phyloP scores from a whole-genome alignment of 2,113 vertebrate species.

The Equus quagga region DNA sequence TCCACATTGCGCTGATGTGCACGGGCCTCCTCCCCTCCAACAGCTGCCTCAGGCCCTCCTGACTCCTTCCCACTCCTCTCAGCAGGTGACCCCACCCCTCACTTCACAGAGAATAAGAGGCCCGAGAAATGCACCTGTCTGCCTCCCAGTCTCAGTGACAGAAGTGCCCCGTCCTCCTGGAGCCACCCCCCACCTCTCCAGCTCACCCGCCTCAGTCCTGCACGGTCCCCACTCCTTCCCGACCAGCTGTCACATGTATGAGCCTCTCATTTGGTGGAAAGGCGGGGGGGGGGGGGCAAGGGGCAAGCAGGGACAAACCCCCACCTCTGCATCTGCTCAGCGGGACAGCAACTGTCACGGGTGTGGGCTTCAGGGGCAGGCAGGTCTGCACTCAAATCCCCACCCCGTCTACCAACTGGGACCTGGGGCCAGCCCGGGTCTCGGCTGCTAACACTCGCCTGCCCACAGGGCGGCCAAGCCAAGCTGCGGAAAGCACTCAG shows the following conservation, averaged over 20 bases:
- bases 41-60: no score
- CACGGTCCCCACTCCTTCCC: fast-evolving
- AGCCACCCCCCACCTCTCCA: background rate
- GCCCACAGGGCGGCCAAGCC: background rate
- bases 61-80: fast-evolving
- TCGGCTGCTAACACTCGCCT: background rate
- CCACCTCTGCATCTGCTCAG: fast-evolving
- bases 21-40: fast-evolving
- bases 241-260: fast-evolving
- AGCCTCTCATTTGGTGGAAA: background rate
- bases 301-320: no score
- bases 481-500: background rate
- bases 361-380: background rate
- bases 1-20: fast-evolving
- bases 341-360: background rate
- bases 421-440: background rate
- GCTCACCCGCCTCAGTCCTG: background rate
- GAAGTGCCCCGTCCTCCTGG: fast-evolving
- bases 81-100: fast-evolving
- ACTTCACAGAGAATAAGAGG: fast-evolving
- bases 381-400: no score
- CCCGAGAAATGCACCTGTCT: fast-evolving
- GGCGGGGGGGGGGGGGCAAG: no score
- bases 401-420: fast-evolving
- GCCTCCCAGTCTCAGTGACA: background rate